Evolutionary conservation across 2,888 invertebrate species (phyloP).

Genomic region (Zootermopsis nevadensis): DNA sequence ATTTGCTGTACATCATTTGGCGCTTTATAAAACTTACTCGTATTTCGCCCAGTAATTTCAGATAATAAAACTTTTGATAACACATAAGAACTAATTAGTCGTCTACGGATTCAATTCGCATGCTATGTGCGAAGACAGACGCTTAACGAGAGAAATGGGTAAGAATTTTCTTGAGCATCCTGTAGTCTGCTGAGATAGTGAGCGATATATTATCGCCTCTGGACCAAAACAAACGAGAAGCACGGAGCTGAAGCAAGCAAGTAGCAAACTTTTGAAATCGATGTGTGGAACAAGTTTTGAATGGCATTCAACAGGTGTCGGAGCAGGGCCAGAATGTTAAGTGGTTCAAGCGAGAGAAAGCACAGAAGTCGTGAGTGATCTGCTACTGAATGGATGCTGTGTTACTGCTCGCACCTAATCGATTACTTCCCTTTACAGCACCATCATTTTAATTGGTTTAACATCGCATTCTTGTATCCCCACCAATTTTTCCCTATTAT

Average conservation of each 20-base stretch:
- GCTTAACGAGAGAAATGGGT: too few species aligned
- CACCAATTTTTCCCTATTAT: too few species aligned
- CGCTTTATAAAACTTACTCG: too few species aligned
- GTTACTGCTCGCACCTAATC: neutral
- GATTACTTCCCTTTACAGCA: neutral
- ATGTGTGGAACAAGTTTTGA: slow-evolving; percentile 42
- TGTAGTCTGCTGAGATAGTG: neutral
- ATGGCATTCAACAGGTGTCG: slow-evolving; percentile 43
- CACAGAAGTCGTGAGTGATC: neutral
- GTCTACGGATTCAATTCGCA: too few species aligned
- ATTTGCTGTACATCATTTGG: too few species aligned
- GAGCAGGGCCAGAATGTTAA: slow-evolving; percentile 39
- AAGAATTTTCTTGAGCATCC: neutral
- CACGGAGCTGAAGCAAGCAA: slow-evolving; percentile 10
- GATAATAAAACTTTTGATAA: too few species aligned
- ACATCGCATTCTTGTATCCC: too few species aligned
- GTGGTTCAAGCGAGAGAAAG: slow-evolving; percentile 31
- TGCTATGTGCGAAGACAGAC: too few species aligned
- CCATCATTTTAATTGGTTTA: too few species aligned
- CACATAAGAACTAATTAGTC: too few species aligned
- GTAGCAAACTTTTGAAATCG: slow-evolving; percentile 39
- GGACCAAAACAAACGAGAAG: slow-evolving; percentile 39
- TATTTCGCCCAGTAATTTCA: too few species aligned
- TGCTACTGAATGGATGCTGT: slow-evolving; percentile 15
- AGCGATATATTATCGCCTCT: slow-evolving; percentile 26